A percentile compares a stretch with the other conserved stretches of the same genome.
phyloP scores from a whole-genome alignment of 1,140 invertebrate genomes.

The Ceratoteleas bidentatus region DNA sequence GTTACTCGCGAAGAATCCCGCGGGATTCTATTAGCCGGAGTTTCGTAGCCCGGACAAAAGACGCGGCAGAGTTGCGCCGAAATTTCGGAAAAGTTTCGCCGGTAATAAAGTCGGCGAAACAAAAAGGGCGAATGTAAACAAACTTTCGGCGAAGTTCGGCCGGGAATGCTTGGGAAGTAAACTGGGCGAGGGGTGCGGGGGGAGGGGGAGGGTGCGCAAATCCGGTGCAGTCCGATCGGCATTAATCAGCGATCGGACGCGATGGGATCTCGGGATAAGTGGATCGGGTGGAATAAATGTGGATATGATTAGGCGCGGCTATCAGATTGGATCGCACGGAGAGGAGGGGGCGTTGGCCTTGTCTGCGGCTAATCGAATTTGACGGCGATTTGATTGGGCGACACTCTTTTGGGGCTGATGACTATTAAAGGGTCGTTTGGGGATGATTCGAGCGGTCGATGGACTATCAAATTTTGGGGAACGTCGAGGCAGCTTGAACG shows the following conservation, averaged over 20 bases:
- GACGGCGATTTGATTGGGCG: slow-evolving; percentile 13
- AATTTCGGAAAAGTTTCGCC: no score
- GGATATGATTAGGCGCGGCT: slow-evolving; percentile 26
- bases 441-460: neutral
- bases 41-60: no score
- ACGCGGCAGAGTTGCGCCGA: no score
- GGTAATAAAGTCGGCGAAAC: no score
- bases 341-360: neutral
- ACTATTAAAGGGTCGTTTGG: neutral
- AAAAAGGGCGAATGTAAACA: no score
- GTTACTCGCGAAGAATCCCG: no score
- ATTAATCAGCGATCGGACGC: slow-evolving; percentile 35
- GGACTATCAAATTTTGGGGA: no score
- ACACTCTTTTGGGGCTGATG: neutral
- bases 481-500: no score
- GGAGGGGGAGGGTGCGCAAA: neutral
- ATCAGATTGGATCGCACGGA: slow-evolving; percentile 13
- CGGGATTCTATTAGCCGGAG: no score
- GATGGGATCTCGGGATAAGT: slow-evolving; percentile 27
- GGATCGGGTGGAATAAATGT: slow-evolving; percentile 36
- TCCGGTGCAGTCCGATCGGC: slow-evolving; percentile 4
- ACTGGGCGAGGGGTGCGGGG: no score
- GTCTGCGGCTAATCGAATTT: slow-evolving; percentile 2
- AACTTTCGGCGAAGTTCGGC: no score
- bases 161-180: no score